Evolutionary conservation across 2,113 vertebrate species (phyloP).

Genomic region (Halcyon senegalensis): DNA sequence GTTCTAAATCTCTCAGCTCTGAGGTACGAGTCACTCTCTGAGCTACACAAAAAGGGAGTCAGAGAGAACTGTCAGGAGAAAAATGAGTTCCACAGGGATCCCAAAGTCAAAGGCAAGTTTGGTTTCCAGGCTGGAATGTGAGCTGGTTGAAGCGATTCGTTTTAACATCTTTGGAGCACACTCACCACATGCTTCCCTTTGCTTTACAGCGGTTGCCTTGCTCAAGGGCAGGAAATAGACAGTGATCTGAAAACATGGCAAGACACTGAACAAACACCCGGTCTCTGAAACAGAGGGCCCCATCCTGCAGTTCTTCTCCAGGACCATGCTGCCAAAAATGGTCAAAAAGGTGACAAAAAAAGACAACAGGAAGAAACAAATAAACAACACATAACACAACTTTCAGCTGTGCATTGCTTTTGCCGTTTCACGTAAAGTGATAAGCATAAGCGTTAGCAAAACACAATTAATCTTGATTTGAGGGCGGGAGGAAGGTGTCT

Average conservation of each 20-base stretch:
- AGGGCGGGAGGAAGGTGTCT: background rate
- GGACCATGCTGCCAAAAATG: background rate
- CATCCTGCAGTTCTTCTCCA: background rate
- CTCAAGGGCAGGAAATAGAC: slow-evolving; percentile 41
- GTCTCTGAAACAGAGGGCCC: background rate
- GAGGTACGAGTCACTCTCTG: background rate
- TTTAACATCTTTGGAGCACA: slow-evolving; percentile 53
- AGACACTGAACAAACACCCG: background rate
- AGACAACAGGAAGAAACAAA: background rate
- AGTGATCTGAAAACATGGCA: background rate
- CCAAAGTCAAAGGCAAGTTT: background rate
- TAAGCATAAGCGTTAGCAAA: background rate
- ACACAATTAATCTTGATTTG: background rate
- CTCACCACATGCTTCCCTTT: background rate
- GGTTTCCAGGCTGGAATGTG: slow-evolving; percentile 28
- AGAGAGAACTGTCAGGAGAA: background rate
- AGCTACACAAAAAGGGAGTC: background rate
- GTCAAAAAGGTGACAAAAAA: background rate
- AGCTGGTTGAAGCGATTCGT: slow-evolving; percentile 20
- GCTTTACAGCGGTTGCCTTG: background rate
- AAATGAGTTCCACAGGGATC: background rate
- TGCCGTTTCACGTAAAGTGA: background rate
- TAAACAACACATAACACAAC: fast-evolving
- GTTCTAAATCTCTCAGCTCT: background rate
- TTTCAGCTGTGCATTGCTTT: background rate